phyloP scores from a whole-genome alignment of 2,113 vertebrate species.

The Oryzias curvinotus region DNA sequence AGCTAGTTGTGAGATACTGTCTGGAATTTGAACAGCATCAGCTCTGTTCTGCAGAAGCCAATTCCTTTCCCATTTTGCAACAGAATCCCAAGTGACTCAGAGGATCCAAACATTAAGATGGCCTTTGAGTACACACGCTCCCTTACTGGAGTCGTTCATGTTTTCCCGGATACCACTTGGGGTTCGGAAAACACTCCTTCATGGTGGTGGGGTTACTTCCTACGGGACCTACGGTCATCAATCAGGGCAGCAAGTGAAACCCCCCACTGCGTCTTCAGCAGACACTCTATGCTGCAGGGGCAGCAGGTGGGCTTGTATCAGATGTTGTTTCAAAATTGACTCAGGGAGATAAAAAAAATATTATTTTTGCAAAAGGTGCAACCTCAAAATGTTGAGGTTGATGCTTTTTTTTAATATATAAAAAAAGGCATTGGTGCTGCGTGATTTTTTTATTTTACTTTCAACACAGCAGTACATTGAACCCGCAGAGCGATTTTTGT shows the following conservation, averaged over 20 bases:
- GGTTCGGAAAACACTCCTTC: conserved; percentile 77
- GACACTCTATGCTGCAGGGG: conserved; percentile 39
- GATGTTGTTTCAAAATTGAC: conserved; percentile 35
- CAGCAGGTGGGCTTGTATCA: conserved; percentile 65
- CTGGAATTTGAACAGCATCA: conserved; percentile 22
- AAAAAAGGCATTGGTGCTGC: background rate
- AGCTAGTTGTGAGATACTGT: conserved; percentile 10
- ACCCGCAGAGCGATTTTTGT: no score
- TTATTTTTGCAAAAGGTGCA: conserved; percentile 15
- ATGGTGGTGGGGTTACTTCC: conserved; percentile 78
- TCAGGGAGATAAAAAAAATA: conserved; percentile 7
- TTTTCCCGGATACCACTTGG: conserved; percentile 78
- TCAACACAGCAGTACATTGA: no score
- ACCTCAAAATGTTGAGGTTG: background rate
- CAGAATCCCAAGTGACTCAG: conserved; percentile 52
- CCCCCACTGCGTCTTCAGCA: conserved; percentile 60
- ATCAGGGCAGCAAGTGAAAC: conserved; percentile 70
- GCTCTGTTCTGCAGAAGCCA: conserved; percentile 32
- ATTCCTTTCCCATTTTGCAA: conserved; percentile 40
- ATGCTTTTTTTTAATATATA: background rate
- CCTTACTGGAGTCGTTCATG: conserved; percentile 64
- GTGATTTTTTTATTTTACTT: no score
- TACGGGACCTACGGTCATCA: conserved; percentile 73
- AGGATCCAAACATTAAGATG: conserved; percentile 69
- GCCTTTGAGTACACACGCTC: conserved; percentile 64